These are phyloP conservation scores for Heliconius congener DNA, from an alignment of 1,140 invertebrate species.

Conservation along the genomic window DNA sequence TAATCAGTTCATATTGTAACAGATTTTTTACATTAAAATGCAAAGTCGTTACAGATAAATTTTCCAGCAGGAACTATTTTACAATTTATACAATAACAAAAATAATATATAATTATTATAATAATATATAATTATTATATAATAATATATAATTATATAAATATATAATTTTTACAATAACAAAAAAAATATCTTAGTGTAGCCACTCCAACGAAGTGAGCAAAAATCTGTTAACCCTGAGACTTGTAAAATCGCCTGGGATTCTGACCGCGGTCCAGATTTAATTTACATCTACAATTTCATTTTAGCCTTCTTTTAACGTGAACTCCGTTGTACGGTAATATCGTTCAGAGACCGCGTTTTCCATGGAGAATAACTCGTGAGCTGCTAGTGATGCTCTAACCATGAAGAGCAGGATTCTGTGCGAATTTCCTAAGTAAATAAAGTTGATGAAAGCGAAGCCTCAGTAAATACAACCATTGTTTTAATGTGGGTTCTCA, in stretches of 20 bases:
- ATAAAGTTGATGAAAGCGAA: constrained; percentile 40
- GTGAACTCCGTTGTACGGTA: constrained; percentile 32
- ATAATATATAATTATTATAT: too few species aligned
- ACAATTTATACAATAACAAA: too few species aligned
- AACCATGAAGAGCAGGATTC: neutral
- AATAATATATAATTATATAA: too few species aligned
- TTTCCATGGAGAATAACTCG: constrained; percentile 1
- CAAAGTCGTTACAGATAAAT: neutral
- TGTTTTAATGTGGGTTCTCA: constrained; percentile 38
- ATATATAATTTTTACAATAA: too few species aligned
- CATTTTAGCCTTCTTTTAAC: constrained; percentile 38
- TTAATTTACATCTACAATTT: constrained; percentile 57
- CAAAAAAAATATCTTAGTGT: neutral
- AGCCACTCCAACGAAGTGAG: constrained; percentile 33
- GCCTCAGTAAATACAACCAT: constrained; percentile 43
- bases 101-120: too few species aligned
- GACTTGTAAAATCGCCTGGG: constrained; percentile 37
- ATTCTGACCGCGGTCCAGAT: constrained; percentile 54
- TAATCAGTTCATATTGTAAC: too few species aligned
- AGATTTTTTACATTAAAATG: neutral
- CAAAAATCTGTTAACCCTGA: constrained; percentile 39
- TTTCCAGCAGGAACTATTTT: neutral
- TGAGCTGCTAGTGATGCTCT: neutral
- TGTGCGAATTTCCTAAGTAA: constrained; percentile 34
- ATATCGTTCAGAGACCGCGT: constrained; percentile 29